phyloP scores from a whole-genome alignment of 2,797 vertebrate species.

The Gila robusta region DNA sequence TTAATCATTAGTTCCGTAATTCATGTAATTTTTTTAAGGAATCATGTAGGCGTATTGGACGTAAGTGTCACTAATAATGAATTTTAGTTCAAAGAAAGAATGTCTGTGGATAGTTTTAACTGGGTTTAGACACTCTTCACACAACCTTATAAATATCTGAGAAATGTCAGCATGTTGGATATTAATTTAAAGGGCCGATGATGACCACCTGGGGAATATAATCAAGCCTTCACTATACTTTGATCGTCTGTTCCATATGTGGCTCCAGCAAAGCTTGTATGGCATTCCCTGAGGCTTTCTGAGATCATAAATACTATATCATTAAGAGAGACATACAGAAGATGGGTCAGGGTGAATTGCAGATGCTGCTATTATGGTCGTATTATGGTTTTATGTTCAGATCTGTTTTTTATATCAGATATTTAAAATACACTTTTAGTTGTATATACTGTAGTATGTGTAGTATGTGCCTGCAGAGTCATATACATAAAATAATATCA shows the following conservation, averaged over 20 bases:
- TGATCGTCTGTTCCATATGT: conserved; percentile 19
- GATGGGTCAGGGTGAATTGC: not conserved
- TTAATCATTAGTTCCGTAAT: conserved; percentile 11
- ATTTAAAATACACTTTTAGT: not conserved
- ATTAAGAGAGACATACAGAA: conserved; percentile 10
- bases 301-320: conserved; percentile 11
- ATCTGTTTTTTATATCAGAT: not conserved
- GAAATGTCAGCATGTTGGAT: conserved; percentile 13
- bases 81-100: conserved; percentile 11
- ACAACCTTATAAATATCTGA: conserved; percentile 11
- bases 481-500: not conserved
- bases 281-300: conserved; percentile 2
- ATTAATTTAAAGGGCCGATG: conserved; percentile 14
- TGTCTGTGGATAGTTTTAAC: not conserved
- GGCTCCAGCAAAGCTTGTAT: not conserved
- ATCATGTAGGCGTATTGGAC: conserved; percentile 23
- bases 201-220: conserved; percentile 31
- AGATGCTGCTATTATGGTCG: not conserved
- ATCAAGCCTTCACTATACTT: conserved; percentile 18
- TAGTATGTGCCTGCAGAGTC: not conserved
- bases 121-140: not conserved
- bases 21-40: not conserved
- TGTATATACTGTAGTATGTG: not conserved
- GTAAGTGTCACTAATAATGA: conserved; percentile 3
- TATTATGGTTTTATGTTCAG: not conserved